Base-by-base conservation (phyloP, 1,140 invertebrate species). In the Ectropis grisescens region DNA sequence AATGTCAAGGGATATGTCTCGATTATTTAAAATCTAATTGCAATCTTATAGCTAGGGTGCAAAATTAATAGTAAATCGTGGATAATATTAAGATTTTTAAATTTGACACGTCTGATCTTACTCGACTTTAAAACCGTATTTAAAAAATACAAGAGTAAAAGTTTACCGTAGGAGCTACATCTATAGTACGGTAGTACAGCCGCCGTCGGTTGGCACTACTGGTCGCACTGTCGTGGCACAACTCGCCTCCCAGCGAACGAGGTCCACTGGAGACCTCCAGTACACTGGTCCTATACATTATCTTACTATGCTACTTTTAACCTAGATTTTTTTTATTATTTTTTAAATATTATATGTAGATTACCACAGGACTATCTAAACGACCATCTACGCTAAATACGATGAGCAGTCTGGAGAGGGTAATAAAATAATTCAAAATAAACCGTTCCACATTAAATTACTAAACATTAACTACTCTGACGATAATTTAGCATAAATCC, bases 401-500 rank as follows among this genome's bases (percentile, higher is more conserved):
- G 50, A 65, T 67, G 71, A 78, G 72, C 71, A 76, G 71, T 76
- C 69, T 64, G 67, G 72, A 81, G 72, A 81, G 72, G 72, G 76
- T 60, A 49, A 69, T 76, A 57, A 71, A 74, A 66, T 68, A 67
- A 65, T 50, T 54, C 32, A 65, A 75, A n/a, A 66, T 39, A 45
- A 68, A 62, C 47, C 52, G 48, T 58, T 41, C 58, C 64, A 67
- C 41, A 43, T 59, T 75, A 78, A 56, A 50, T 47, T 47, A 59
- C 62, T 68, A 72, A 62, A 66, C 54, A 69, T 66, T 67, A 66
- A 61, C 70, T 71, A 81, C 61, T 70, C 56, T 60, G 64, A 69
- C 64, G 74, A 79, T 78, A 78, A 76, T 79, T 80, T 79, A 71
- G 67, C 68, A 70, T 79, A 79, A 69, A 79, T 72, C 69, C 71